Evolutionary conservation across 2,797 vertebrate genomes (phyloP).

Genomic region (Myiotriccus ornatus): DNA sequence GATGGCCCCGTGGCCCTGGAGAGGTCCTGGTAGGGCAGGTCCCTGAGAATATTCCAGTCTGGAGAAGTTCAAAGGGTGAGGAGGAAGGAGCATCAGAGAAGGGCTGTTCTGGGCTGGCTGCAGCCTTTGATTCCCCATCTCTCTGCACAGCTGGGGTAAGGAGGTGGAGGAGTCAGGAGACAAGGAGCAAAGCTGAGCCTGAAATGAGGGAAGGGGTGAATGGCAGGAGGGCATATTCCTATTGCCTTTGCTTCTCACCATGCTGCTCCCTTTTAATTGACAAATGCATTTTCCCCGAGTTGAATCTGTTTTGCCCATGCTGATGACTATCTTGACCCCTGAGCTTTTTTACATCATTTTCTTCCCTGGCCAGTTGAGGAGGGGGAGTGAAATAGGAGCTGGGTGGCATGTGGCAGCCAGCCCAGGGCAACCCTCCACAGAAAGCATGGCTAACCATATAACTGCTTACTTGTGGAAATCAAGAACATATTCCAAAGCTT

Average conservation of each 20-base stretch:
- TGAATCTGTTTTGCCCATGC: rapidly evolving
- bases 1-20: rapidly evolving
- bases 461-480: neutral
- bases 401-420: neutral
- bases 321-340: rapidly evolving
- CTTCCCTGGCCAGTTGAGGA: neutral
- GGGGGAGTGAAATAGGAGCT: neutral
- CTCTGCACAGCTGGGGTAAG: neutral
- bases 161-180: neutral
- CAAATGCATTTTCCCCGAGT: neutral
- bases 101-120: rapidly evolving
- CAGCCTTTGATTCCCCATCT: too few species aligned
- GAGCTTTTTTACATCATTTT: neutral
- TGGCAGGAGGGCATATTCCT: neutral
- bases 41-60: neutral
- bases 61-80: neutral
- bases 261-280: neutral
- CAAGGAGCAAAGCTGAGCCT: neutral
- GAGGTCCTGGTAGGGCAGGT: neutral
- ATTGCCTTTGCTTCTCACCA: neutral
- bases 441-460: neutral
- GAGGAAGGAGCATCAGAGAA: neutral
- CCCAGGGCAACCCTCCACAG: neutral
- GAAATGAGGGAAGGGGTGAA: neutral
- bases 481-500: neutral